A percentile compares a stretch with the other conserved stretches of the same genome.
Evolutionary conservation across 2,888 invertebrate genomes (phyloP).

Genomic region (Zele albiditarsus): DNA sequence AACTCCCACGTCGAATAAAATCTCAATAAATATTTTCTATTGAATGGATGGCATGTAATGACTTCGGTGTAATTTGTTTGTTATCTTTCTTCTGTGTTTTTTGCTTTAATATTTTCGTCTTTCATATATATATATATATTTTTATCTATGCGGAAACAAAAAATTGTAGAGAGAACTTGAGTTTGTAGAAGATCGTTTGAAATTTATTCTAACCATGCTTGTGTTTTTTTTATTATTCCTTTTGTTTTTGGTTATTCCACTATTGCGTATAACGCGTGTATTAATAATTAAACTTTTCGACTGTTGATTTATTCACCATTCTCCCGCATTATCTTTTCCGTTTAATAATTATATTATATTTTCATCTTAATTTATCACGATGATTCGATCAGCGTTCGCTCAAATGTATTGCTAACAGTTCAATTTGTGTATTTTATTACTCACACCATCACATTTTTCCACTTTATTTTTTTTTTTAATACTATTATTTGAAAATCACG

Average conservation of each 20-base stretch:
- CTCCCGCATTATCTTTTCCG: not conserved
- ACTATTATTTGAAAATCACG: slow-evolving; percentile 8
- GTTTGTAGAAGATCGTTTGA: not conserved
- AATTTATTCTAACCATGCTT: not conserved
- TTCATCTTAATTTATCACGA: slow-evolving; percentile 43
- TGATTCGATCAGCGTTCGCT: slow-evolving; percentile 28
- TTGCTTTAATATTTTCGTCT: not conserved
- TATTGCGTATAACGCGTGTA: not conserved
- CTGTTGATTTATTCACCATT: not conserved
- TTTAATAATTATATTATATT: not conserved
- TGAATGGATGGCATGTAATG: slow-evolving; percentile 52
- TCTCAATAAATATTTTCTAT: slow-evolving; percentile 44
- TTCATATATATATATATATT: not conserved
- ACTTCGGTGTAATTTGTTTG: slow-evolving; percentile 43
- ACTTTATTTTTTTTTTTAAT: slow-evolving; percentile 30
- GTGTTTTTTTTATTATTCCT: not conserved
- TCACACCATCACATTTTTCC: slow-evolving; percentile 26
- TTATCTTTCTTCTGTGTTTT: not conserved
- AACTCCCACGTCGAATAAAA: slow-evolving; percentile 25
- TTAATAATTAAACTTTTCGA: not conserved
- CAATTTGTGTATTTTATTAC: slow-evolving; percentile 45
- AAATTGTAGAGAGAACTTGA: not conserved
- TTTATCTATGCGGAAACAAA: not conserved
- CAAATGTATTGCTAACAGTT: slow-evolving; percentile 33
- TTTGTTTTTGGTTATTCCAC: not conserved